These are phyloP conservation scores for Drosophila hydei DNA, from an alignment of 1,140 invertebrate genomes.

Conservation along the genomic window DNA sequence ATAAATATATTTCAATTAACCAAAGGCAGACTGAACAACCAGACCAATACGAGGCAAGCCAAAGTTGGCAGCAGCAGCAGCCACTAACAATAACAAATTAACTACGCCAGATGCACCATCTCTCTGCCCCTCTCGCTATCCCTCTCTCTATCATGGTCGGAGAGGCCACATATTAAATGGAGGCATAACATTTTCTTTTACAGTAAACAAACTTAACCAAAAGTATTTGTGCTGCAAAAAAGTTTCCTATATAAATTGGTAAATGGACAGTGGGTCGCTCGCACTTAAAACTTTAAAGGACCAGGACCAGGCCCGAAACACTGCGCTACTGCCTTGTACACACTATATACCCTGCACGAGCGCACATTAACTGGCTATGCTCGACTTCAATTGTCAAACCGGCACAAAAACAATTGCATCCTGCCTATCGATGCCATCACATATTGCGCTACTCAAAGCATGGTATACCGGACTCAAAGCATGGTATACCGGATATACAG, in stretches of 20 bases:
- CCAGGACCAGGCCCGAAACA: slow-evolving; percentile 9
- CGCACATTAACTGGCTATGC: too few relatives aligned
- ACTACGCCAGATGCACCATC: slow-evolving; percentile 43
- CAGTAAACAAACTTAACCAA: slow-evolving; percentile 51
- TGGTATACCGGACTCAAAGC: too few relatives aligned
- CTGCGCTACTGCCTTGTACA: slow-evolving; percentile 27
- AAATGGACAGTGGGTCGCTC: slow-evolving; percentile 51
- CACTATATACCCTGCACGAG: not conserved
- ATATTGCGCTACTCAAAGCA: too few relatives aligned
- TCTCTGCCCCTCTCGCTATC: not conserved
- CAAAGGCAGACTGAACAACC: not conserved
- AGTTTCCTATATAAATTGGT: slow-evolving; percentile 53
- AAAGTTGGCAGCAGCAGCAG: slow-evolving; percentile 19
- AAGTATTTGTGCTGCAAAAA: slow-evolving; percentile 56
- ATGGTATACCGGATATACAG: too few relatives aligned
- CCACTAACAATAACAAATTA: slow-evolving; percentile 77
- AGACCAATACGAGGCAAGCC: not conserved
- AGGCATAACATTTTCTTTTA: slow-evolving; percentile 56
- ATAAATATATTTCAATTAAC: slow-evolving; percentile 75
- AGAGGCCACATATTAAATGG: slow-evolving; percentile 60
- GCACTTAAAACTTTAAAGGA: slow-evolving; percentile 52
- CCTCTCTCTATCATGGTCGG: too few relatives aligned
- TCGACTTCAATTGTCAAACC: too few relatives aligned
- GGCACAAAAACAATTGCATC: too few relatives aligned
- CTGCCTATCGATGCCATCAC: too few relatives aligned